Percentiles rank a stretch among this genome's conserved stretches.
These are phyloP conservation scores for Tortricodes alternella DNA, from an alignment of 2,888 invertebrate genomes.

Conservation along the genomic window DNA sequence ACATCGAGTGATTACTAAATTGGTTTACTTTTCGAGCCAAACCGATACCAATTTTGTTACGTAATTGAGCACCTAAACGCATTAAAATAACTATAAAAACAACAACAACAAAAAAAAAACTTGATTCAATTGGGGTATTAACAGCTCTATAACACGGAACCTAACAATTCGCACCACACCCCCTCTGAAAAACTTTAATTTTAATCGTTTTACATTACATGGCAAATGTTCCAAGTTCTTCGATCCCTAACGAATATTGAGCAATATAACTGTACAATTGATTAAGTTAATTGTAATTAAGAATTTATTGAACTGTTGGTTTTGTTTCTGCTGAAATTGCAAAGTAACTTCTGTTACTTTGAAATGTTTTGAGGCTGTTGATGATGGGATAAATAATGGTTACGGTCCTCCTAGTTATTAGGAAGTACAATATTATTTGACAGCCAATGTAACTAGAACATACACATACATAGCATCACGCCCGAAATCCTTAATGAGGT, in stretches of 20 bases:
- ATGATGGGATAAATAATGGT: background rate
- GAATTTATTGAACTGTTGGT: slow-evolving; percentile 18
- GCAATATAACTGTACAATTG: slow-evolving; percentile 29
- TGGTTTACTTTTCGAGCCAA: too few relatives aligned
- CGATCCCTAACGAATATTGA: slow-evolving; percentile 30
- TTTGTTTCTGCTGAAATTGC: slow-evolving; percentile 1
- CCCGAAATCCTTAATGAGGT: too few relatives aligned
- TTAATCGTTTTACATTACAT: slow-evolving; percentile 76
- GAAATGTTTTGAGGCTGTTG: background rate
- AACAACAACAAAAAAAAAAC: too few relatives aligned
- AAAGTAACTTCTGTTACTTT: background rate
- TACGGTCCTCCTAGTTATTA: too few relatives aligned
- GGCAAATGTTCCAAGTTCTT: slow-evolving; percentile 68
- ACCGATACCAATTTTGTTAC: too few relatives aligned
- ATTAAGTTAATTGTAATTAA: slow-evolving; percentile 23
- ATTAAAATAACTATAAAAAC: too few relatives aligned
- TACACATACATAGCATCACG: too few relatives aligned
- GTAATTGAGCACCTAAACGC: too few relatives aligned
- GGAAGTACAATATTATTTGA: too few relatives aligned
- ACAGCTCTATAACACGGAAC: slow-evolving; percentile 51
- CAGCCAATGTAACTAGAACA: too few relatives aligned
- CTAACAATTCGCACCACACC: slow-evolving; percentile 50
- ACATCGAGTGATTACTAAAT: too few relatives aligned
- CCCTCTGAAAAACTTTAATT: slow-evolving; percentile 75
- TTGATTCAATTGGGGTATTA: slow-evolving; percentile 36